phyloP scores from a whole-genome alignment of 2,888 invertebrate genomes.

The Drosophila recens region DNA sequence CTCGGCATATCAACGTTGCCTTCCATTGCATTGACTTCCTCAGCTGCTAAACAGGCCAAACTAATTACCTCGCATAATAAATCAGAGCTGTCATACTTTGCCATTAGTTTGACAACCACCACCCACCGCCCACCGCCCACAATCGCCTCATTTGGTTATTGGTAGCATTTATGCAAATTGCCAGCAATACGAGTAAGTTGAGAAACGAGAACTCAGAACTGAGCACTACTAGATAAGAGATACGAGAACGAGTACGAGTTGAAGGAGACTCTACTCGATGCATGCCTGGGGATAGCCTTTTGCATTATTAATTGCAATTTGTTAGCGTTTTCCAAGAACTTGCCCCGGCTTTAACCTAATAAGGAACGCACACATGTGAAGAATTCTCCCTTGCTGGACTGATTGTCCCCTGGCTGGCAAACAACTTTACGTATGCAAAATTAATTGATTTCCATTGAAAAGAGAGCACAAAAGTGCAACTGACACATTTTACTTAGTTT shows the following conservation, averaged over 20 bases:
- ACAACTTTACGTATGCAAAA: slow-evolving; percentile 66
- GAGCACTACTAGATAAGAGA: slow-evolving; percentile 19
- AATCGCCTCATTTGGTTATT: slow-evolving; percentile 33
- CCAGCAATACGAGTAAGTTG: slow-evolving; percentile 30
- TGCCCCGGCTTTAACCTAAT: slow-evolving; percentile 58
- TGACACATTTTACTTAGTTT: slow-evolving; percentile 56
- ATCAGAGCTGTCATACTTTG: slow-evolving; percentile 76
- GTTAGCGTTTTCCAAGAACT: slow-evolving; percentile 61
- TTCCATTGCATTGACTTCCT: slow-evolving; percentile 38
- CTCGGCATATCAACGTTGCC: slow-evolving; percentile 11
- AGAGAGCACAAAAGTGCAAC: slow-evolving; percentile 42
- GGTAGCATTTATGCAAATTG: slow-evolving; percentile 76
- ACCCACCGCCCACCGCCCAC: slow-evolving; percentile 13
- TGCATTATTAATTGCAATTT: slow-evolving; percentile 77
- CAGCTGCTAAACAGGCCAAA: slow-evolving; percentile 72
- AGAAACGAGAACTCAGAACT: slow-evolving; percentile 2
- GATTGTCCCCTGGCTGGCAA: slow-evolving; percentile 34
- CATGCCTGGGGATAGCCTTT: slow-evolving; percentile 34
- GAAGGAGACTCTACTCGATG: neutral
- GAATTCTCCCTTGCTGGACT: neutral
- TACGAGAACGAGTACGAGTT: neutral
- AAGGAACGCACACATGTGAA: slow-evolving; percentile 19
- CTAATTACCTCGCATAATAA: slow-evolving; percentile 77
- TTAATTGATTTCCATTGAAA: slow-evolving; percentile 76
- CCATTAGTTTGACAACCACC: slow-evolving; percentile 67